phyloP scores from a whole-genome alignment of 2,797 vertebrate species.

The Enoplosus armatus region DNA sequence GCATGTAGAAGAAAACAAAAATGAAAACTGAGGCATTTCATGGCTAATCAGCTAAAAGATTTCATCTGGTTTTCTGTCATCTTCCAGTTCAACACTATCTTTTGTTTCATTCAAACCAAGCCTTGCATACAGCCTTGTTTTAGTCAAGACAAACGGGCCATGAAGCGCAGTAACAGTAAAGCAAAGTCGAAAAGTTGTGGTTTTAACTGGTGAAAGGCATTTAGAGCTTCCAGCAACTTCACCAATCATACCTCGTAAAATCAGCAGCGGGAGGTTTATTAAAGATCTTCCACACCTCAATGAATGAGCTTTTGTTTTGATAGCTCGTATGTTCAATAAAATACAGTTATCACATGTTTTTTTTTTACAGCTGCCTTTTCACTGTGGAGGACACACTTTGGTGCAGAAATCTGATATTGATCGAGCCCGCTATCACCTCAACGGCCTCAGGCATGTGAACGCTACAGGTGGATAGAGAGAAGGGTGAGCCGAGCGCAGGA shows the following conservation, averaged over 20 bases:
- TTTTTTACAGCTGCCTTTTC: slow-evolving; percentile 74
- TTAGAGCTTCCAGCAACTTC: slow-evolving; percentile 72
- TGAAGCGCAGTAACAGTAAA: slow-evolving; percentile 67
- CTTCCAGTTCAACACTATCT: slow-evolving; percentile 62
- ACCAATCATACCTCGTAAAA: slow-evolving; percentile 67
- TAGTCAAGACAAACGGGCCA: slow-evolving; percentile 49
- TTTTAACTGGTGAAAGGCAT: slow-evolving; percentile 65
- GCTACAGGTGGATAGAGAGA: slow-evolving; percentile 57
- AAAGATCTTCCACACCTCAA: slow-evolving; percentile 51
- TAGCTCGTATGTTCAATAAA: slow-evolving; percentile 57
- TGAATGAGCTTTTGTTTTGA: slow-evolving; percentile 56
- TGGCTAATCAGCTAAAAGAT: slow-evolving; percentile 73
- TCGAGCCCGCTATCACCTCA: slow-evolving; percentile 47
- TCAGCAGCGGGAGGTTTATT: slow-evolving; percentile 73
- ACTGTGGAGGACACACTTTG: slow-evolving; percentile 72
- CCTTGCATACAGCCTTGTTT: slow-evolving; percentile 64
- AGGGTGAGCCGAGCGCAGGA: slow-evolving; percentile 62
- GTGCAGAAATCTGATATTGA: slow-evolving; percentile 65
- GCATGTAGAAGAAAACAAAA: slow-evolving; percentile 44
- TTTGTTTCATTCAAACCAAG: slow-evolving; percentile 57
- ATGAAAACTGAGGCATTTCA: slow-evolving; percentile 78
- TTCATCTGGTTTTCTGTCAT: slow-evolving; percentile 23
- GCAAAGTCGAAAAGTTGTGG: slow-evolving; percentile 51
- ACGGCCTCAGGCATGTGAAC: slow-evolving; percentile 54
- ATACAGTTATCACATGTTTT: slow-evolving; percentile 47